A percentile compares a stretch with the other conserved stretches of the same genome.
phyloP scores from a whole-genome alignment of 2,797 vertebrate genomes.

The Pelodytes ibericus region DNA sequence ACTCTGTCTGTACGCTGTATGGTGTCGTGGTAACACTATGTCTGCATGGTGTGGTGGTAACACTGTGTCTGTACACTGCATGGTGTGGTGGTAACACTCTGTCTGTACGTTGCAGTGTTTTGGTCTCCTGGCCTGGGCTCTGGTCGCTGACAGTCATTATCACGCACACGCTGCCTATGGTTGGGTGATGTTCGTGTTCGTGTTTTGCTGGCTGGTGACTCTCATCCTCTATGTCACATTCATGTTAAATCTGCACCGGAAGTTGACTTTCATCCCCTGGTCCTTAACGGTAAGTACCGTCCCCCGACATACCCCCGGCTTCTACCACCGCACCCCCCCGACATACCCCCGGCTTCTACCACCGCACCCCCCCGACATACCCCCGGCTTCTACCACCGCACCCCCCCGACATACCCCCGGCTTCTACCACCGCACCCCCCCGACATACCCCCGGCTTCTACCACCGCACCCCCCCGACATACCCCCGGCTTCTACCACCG shows the following conservation, averaged over 20 bases:
- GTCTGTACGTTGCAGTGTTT: conserved; percentile 70
- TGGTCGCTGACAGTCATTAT: conserved; percentile 74
- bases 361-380: no score
- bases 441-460: no score
- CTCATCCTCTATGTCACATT: conserved; percentile 77
- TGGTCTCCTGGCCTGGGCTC: conserved; percentile 87
- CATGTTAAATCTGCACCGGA: conserved; percentile 72
- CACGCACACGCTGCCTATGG: conserved; percentile 65
- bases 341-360: no score
- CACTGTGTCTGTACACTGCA: not conserved
- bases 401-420: no score
- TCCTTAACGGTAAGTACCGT: conserved; percentile 76
- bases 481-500: no score
- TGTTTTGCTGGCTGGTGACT: conserved; percentile 87
- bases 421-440: no score
- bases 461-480: no score
- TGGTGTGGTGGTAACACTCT: not conserved
- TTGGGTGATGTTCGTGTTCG: conserved; percentile 92
- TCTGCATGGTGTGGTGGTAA: not conserved
- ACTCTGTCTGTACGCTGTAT: not conserved
- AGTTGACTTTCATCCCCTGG: conserved; percentile 80
- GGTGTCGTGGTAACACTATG: not conserved
- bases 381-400: no score
- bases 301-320: no score
- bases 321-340: no score